These are phyloP conservation scores for Caerostris darwini DNA, from an alignment of 1,140 invertebrate species.

Conservation along the genomic window DNA sequence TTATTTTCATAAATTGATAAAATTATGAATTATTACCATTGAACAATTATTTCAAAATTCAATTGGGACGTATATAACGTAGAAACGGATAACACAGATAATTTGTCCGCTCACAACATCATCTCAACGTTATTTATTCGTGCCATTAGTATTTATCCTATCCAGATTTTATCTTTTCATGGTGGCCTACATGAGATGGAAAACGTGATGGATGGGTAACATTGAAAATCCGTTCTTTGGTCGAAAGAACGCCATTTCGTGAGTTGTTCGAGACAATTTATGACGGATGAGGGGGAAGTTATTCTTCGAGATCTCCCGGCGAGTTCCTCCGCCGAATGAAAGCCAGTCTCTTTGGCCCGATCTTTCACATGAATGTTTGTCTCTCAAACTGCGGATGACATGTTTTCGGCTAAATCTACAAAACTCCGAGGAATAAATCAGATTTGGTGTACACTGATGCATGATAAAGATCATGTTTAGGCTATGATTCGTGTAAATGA, in stretches of 20 bases:
- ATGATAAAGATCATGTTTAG: no score
- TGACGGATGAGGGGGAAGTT: background rate
- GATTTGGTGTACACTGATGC: background rate
- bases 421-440: background rate
- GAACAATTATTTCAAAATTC: no score
- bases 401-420: background rate
- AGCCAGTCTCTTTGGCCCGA: background rate
- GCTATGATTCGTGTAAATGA: no score
- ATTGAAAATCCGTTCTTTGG: slow-evolving; percentile 24
- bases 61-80: no score
- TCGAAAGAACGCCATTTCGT: background rate
- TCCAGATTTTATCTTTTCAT: background rate
- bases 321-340: background rate
- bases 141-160: no score
- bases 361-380: background rate
- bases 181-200: background rate
- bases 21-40: no score
- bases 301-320: background rate
- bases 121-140: no score
- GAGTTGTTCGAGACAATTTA: slow-evolving; percentile 9
- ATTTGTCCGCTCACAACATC: no score
- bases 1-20: no score
- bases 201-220: background rate
- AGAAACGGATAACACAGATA: no score
- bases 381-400: background rate